Evolutionary conservation across 53 echinoderm and acorn worm genomes (phyloP), one percentile per base, ranked within the genome.

Genomic region (Holothuria scabra): DNA sequence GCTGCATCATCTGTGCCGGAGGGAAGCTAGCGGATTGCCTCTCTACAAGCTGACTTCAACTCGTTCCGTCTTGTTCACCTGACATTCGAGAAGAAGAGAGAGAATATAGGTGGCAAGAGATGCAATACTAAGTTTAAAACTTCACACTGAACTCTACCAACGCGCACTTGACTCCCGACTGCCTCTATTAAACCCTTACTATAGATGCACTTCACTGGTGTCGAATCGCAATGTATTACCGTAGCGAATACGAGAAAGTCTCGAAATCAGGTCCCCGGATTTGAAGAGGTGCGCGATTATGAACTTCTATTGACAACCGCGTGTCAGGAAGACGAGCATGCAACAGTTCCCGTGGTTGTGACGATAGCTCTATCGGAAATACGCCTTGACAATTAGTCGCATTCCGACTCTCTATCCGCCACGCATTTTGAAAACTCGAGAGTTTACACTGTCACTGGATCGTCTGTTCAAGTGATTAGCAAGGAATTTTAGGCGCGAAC

Each of bases 381-480:
- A 78, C 78, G 78, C 57, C 57, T 57, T 78, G 57, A 58, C 59
- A 78, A 72, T 72, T 72, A 72, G 72, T 22, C 46, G 72, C 48
- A 72, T 72, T 46, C 44, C 37, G 44, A 72, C 38, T 64, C 30
- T 78, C 21, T 58, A 56, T 33, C 34, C 78, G 78, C 57, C 78
- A 78, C 78, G 78, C 78, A 78, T 78, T 58, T 78, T 78, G 78
- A 78, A 78, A 78, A 78, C 57, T 78, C 56, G 48, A 72, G 78
- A 78, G 78, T 56, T 57, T 56, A 78, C 59, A 55, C 78, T 32
- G 78, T 56, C 78, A 78, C 32, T 56, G 56, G 78, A 78, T 78
- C 78, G 78, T 78, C 78, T 78, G 78, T 59, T 58, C 78, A 56
- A 78, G 78, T 78, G 78, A 78, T 78, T 78, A 78, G 78, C 78